These are phyloP conservation scores for Apamea anceps DNA, from an alignment of 2,888 invertebrate genomes.

Conservation along the genomic window DNA sequence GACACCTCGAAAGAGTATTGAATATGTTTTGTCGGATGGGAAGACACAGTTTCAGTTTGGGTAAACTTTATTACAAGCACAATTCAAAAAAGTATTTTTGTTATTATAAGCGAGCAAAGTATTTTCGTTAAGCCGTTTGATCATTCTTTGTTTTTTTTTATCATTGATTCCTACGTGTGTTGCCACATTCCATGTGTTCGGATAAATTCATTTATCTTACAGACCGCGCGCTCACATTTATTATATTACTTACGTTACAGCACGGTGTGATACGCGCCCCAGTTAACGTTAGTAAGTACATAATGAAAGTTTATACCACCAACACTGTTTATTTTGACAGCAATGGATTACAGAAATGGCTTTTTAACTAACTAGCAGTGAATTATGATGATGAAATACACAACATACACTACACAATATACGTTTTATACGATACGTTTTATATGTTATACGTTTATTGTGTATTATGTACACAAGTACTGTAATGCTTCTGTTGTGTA, in stretches of 20 bases:
- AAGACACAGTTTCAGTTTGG: background rate
- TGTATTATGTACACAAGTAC: background rate
- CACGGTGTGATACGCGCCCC: conserved; percentile 40
- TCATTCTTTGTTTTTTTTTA: background rate
- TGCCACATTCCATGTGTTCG: background rate
- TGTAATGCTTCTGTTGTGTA: background rate
- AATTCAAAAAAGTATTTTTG: background rate
- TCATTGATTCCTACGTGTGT: background rate
- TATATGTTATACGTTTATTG: background rate
- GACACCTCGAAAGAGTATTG: background rate
- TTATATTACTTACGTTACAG: background rate
- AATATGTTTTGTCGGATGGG: background rate
- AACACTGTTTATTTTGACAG: conserved; percentile 59
- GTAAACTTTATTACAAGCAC: background rate
- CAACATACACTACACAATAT: background rate
- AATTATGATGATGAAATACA: conserved; percentile 28
- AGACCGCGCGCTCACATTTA: background rate
- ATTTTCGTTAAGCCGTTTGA: background rate
- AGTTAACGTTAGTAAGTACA: conserved; percentile 58
- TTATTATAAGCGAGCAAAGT: background rate
- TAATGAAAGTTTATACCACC: conserved; percentile 58
- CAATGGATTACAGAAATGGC: conserved; percentile 55
- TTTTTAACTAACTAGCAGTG: conserved; percentile 43
- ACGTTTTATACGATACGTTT: background rate
- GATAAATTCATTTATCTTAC: background rate